phyloP scores from a whole-genome alignment of 2,888 invertebrate species.

The Patella depressa region DNA sequence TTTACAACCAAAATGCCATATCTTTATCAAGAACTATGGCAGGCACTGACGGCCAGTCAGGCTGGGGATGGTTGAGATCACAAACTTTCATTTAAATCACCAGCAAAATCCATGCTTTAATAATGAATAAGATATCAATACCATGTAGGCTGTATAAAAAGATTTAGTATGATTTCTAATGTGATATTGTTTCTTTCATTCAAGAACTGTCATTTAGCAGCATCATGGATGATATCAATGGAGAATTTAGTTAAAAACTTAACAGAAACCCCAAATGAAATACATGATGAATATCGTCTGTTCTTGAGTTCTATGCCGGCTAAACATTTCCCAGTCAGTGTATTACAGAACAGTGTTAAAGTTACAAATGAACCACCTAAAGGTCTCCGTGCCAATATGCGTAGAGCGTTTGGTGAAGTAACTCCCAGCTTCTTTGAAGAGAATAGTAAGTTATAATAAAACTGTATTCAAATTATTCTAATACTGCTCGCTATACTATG shows the following conservation, averaged over 20 bases:
- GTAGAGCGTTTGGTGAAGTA: constrained; percentile 85
- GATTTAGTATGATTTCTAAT: not conserved
- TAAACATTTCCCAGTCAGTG: constrained; percentile 70
- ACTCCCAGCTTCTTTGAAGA: constrained; percentile 86
- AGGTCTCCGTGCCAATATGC: constrained; percentile 81
- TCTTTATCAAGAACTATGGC: no score
- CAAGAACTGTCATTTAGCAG: constrained; percentile 72
- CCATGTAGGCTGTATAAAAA: no score
- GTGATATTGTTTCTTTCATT: constrained; percentile 20
- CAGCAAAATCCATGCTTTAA: no score
- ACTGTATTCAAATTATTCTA: no score
- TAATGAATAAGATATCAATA: no score
- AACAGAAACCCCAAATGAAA: constrained; percentile 66
- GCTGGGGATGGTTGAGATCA: no score
- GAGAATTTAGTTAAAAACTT: constrained; percentile 70
- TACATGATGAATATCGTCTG: constrained; percentile 70
- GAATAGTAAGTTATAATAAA: constrained; percentile 75
- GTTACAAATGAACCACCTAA: constrained; percentile 73
- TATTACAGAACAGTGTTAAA: constrained; percentile 72
- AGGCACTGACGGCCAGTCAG: no score
- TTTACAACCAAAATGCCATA: not conserved
- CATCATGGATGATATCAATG: constrained; percentile 72
- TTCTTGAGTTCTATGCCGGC: constrained; percentile 72
- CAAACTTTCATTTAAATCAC: no score
- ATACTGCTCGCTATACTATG: no score